Evolutionary conservation across 1,140 invertebrate species (phyloP).

Genomic region (Neodiprion lecontei): DNA sequence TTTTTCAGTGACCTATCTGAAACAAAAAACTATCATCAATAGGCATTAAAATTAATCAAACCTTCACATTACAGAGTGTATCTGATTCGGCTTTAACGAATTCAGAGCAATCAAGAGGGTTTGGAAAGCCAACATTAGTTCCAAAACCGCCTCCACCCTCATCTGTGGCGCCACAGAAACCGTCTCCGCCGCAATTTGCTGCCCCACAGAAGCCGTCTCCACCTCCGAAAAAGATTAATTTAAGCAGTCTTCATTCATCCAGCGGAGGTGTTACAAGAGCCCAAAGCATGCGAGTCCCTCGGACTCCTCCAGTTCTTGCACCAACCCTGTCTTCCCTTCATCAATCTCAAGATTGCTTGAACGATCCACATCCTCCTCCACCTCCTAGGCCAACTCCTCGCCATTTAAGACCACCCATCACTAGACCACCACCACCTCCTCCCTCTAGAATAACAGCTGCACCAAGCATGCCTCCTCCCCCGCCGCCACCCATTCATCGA

Average conservation of each 20-base stretch:
- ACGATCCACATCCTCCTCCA: slow-evolving; percentile 43
- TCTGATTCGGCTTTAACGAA: slow-evolving; percentile 38
- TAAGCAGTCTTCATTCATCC: slow-evolving; percentile 31
- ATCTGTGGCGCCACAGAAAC: slow-evolving; percentile 48
- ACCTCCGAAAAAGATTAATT: slow-evolving; percentile 58
- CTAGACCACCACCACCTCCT: slow-evolving; percentile 58
- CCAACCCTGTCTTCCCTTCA: slow-evolving; percentile 57
- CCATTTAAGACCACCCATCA: slow-evolving; percentile 50
- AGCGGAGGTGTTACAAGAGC: slow-evolving; percentile 57
- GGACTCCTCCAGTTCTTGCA: slow-evolving; percentile 59
- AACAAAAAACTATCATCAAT: too few species aligned
- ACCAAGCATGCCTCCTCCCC: slow-evolving; percentile 45
- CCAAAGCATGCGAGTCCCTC: slow-evolving; percentile 64
- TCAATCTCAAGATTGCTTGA: slow-evolving; percentile 63
- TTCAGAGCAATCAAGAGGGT: slow-evolving; percentile 46
- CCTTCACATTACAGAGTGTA: slow-evolving; percentile 34
- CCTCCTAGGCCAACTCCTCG: slow-evolving; percentile 42
- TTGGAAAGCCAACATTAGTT: slow-evolving; percentile 62
- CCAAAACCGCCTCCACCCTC: slow-evolving; percentile 60
- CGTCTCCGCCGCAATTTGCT: slow-evolving; percentile 48
- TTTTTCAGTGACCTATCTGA: too few species aligned
- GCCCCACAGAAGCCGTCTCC: slow-evolving; percentile 58
- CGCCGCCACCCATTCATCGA: slow-evolving; percentile 53
- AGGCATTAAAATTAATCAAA: too few species aligned
- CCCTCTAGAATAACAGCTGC: slow-evolving; percentile 37